These are phyloP conservation scores for Anas platyrhynchos DNA, from an alignment of 2,113 vertebrate genomes.

Conservation along the genomic window DNA sequence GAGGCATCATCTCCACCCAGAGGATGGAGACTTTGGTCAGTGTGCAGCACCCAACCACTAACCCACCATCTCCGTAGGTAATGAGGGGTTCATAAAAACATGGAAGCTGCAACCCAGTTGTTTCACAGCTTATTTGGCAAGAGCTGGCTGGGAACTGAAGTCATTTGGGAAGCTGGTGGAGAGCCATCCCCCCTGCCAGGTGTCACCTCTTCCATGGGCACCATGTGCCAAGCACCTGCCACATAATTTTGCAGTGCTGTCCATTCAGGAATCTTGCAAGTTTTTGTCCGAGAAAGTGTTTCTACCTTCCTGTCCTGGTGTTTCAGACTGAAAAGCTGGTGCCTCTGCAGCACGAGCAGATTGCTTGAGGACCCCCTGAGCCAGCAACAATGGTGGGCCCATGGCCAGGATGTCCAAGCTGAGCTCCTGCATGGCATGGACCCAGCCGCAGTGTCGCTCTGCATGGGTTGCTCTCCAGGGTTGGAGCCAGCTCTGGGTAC, in stretches of 20 bases:
- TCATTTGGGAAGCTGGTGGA: background rate
- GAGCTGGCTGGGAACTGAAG: background rate
- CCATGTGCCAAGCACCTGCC: background rate
- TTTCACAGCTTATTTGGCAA: background rate
- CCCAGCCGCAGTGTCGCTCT: background rate
- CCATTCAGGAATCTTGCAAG: background rate
- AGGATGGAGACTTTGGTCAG: background rate
- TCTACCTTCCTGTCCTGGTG: background rate
- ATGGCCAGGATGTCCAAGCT: rapidly evolving
- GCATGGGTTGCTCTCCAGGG: rapidly evolving
- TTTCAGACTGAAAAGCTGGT: background rate
- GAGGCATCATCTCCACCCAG: background rate
- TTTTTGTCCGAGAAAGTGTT: background rate
- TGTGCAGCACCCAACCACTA: background rate
- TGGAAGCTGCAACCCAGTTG: background rate
- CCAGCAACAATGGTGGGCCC: rapidly evolving
- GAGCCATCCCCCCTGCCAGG: background rate
- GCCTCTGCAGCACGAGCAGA: background rate
- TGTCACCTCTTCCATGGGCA: background rate
- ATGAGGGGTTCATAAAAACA: background rate
- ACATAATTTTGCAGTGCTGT: background rate
- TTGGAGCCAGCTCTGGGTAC: background rate
- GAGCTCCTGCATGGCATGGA: rapidly evolving
- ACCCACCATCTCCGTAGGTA: background rate
- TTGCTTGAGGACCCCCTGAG: background rate